These are phyloP conservation scores for Dipodomys spectabilis DNA, from an alignment of 2,113 vertebrate genomes.

Conservation along the genomic window DNA sequence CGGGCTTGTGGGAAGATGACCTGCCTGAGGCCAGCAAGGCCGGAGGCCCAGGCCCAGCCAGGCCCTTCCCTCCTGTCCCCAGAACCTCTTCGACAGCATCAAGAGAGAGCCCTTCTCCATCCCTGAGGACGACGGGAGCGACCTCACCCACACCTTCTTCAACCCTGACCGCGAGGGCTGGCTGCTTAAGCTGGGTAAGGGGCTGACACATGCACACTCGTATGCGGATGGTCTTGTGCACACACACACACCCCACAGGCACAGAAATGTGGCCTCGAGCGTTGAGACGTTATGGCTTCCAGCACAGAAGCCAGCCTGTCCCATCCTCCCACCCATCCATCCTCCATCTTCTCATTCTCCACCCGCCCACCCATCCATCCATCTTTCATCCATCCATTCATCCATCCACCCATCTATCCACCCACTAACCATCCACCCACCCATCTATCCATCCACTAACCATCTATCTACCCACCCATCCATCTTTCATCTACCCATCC, in stretches of 20 bases:
- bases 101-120: conserved; percentile 96
- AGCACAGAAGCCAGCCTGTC: accelerated
- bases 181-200: conserved; percentile 96
- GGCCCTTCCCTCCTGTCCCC: neutral
- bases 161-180: conserved; percentile 97
- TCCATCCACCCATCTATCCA: too few relatives aligned
- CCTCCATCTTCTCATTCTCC: neutral
- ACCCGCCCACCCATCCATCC: neutral
- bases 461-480: too few relatives aligned
- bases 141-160: conserved; percentile 98
- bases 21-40: neutral
- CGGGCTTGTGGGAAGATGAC: neutral
- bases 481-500: too few relatives aligned
- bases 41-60: neutral
- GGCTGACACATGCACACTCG: neutral
- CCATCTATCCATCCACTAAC: too few relatives aligned
- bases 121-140: conserved; percentile 95
- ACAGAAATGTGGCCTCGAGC: neutral
- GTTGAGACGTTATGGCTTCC: neutral
- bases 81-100: conserved; percentile 96
- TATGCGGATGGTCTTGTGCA: too few relatives aligned
- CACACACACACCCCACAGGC: neutral
- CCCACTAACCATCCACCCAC: too few relatives aligned
- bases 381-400: neutral
- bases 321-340: accelerated